phyloP scores from a whole-genome alignment of 1,140 invertebrate genomes.

The Ceratitis capitata region DNA sequence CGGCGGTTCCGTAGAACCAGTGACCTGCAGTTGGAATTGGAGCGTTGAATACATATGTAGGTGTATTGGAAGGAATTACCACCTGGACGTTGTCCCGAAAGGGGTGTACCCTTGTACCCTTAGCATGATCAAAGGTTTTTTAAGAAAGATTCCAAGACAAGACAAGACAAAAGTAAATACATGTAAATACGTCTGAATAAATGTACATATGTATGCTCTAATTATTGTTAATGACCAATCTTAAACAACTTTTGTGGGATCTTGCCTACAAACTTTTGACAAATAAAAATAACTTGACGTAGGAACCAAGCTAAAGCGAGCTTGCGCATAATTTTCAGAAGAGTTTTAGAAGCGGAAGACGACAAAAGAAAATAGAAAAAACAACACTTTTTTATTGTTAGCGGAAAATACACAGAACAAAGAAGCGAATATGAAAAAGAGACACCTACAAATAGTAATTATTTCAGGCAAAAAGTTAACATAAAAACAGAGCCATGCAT shows the following conservation, averaged over 20 bases:
- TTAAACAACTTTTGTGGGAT: neutral
- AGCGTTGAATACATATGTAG: too few relatives aligned
- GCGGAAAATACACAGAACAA: neutral
- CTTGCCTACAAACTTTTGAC: neutral
- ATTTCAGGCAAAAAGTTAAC: too few relatives aligned
- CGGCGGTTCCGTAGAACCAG: too few relatives aligned
- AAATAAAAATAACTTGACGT: neutral
- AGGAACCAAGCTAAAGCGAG: neutral
- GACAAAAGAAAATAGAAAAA: neutral
- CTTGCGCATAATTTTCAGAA: neutral
- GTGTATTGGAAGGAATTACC: too few relatives aligned
- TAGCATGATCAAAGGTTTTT: neutral
- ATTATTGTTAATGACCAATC: neutral
- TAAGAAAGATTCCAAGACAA: too few relatives aligned
- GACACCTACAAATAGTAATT: neutral
- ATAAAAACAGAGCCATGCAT: too few relatives aligned
- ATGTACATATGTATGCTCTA: neutral
- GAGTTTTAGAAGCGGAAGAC: neutral
- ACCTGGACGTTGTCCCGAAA: too few relatives aligned
- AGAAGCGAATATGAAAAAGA: neutral
- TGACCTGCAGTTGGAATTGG: too few relatives aligned
- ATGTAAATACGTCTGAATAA: neutral
- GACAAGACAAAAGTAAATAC: too few relatives aligned
- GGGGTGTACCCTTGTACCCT: too few relatives aligned
- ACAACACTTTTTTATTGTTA: neutral